These are phyloP conservation scores for Felis catus DNA, from an alignment of 2,113 vertebrate genomes.

Conservation along the genomic window F.catus_Fca126_mat1.0 CM031414.1:95718001-95718500, in stretches of 20 bases:
- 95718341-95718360: background rate
- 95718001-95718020: constrained; percentile 44
- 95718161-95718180: constrained; percentile 19
- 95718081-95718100: background rate
- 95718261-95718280: background rate
- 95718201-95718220: constrained; percentile 23
- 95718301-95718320: background rate
- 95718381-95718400: background rate
- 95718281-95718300: background rate
- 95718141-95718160: background rate
- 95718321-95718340: background rate
- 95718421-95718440: background rate
- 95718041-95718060: background rate
- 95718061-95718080: background rate
- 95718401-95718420: background rate
- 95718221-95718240: background rate
- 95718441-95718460: constrained; percentile 22
- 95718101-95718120: background rate
- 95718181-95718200: background rate
- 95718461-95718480: background rate
- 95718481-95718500: background rate
- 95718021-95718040: background rate
- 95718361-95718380: background rate
- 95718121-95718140: background rate
- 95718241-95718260: background rate